phyloP scores from a whole-genome alignment of 92 coral and sea anemone genomes.

The Umimayanthus kanabou region DNA sequence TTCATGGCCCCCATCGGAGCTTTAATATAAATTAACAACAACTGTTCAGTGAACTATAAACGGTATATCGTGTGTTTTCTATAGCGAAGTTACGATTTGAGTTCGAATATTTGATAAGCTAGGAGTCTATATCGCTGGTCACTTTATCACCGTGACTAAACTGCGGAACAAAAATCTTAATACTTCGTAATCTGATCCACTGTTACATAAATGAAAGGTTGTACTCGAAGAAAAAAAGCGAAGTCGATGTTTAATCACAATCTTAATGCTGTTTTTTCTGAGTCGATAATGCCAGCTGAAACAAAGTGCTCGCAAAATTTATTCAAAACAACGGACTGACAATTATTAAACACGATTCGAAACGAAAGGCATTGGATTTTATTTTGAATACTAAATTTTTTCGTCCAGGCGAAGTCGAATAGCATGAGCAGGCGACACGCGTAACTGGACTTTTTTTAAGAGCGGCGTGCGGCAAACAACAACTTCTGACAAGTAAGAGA shows the following conservation, averaged over 20 bases:
- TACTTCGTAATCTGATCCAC: not conserved
- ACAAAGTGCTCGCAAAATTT: constrained; percentile 14
- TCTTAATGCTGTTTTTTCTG: not conserved
- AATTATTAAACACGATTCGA: constrained; percentile 28
- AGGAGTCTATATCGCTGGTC: not conserved
- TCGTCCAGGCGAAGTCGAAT: not conserved
- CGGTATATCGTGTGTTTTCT: not conserved
- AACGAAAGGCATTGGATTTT: not conserved
- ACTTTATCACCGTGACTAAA: not conserved
- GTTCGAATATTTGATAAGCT: constrained; percentile 20
- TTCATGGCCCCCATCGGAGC: constrained; percentile 15
- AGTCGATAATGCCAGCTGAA: constrained; percentile 13
- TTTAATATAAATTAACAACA: constrained; percentile 31
- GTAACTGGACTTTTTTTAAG: constrained; percentile 1
- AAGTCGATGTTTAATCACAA: not conserved
- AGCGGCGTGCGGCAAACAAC: not conserved
- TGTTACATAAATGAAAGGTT: not conserved
- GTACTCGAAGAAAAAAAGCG: not conserved
- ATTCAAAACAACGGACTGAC: constrained; percentile 29
- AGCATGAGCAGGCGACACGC: not conserved
- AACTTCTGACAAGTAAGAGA: not conserved
- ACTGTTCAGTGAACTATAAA: constrained; percentile 6
- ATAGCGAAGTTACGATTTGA: constrained; percentile 11
- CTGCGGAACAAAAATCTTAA: not conserved
- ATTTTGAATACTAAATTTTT: constrained; percentile 8